Evolutionary conservation across 2,113 vertebrate genomes (phyloP).

Genomic region (Paralichthys olivaceus): DNA sequence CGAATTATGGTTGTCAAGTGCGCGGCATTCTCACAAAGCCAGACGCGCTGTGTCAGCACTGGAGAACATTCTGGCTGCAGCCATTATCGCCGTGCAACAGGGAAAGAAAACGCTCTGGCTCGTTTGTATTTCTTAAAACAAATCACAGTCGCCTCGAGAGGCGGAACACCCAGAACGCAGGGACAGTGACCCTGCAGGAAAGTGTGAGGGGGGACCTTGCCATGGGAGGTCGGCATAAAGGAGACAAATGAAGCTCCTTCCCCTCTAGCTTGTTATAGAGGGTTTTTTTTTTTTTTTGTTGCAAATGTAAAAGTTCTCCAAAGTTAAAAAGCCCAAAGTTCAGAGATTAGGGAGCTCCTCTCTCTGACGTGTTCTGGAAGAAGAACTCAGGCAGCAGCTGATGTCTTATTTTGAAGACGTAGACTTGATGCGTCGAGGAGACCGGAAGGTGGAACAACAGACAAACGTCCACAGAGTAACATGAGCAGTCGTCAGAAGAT

Average conservation of each 20-base stretch:
- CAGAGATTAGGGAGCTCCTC: too few relatives aligned
- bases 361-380: too few relatives aligned
- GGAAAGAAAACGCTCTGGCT: neutral
- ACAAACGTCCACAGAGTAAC: too few relatives aligned
- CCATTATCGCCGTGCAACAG: neutral
- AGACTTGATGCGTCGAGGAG: too few relatives aligned
- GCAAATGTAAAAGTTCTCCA: too few relatives aligned
- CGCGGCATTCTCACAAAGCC: neutral
- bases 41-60: neutral
- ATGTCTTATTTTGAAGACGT: too few relatives aligned
- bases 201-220: neutral
- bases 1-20: neutral
- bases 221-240: neutral
- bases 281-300: too few relatives aligned
- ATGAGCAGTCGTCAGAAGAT: too few relatives aligned
- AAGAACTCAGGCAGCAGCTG: too few relatives aligned
- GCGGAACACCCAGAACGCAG: neutral
- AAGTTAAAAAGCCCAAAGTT: too few relatives aligned
- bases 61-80: neutral
- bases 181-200: neutral
- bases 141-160: neutral
- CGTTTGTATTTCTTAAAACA: neutral
- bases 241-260: neutral
- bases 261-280: too few relatives aligned
- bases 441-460: too few relatives aligned